These are phyloP conservation scores for Streptopelia turtur DNA, from an alignment of 2,797 vertebrate genomes.

Conservation along the genomic window DNA sequence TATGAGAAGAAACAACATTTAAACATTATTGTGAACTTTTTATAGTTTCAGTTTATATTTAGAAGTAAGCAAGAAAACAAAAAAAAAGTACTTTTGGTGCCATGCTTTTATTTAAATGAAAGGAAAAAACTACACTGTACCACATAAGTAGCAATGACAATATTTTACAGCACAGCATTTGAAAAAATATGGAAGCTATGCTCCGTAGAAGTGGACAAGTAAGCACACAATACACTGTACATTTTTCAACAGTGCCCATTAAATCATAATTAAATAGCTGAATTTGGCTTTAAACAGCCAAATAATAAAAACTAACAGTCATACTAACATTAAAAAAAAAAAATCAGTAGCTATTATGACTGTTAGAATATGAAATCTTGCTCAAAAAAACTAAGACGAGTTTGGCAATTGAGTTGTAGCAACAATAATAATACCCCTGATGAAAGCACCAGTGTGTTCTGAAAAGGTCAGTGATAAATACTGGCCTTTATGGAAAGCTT, in stretches of 20 bases:
- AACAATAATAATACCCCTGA: conserved; percentile 68
- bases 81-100: conserved; percentile 69
- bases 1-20: background rate
- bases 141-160: conserved; percentile 82
- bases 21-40: background rate
- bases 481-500: conserved; percentile 68
- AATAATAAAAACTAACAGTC: conserved; percentile 79
- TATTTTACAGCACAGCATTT: conserved; percentile 86
- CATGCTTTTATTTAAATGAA: conserved; percentile 84
- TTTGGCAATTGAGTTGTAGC: conserved; percentile 78
- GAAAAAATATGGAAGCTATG: conserved; percentile 80
- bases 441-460: conserved; percentile 80
- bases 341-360: conserved; percentile 70
- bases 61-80: conserved; percentile 32
- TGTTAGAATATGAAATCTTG: conserved; percentile 64
- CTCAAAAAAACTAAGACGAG: conserved; percentile 75
- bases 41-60: background rate
- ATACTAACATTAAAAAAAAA: conserved; percentile 65
- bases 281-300: conserved; percentile 85
- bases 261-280: conserved; percentile 79
- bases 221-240: conserved; percentile 84
- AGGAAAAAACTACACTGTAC: conserved; percentile 77
- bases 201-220: conserved; percentile 78
- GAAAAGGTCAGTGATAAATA: conserved; percentile 63
- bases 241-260: conserved; percentile 77